These are phyloP conservation scores for Sicus ferrugineus DNA, from an alignment of 2,888 invertebrate species.

Conservation along the genomic window DNA sequence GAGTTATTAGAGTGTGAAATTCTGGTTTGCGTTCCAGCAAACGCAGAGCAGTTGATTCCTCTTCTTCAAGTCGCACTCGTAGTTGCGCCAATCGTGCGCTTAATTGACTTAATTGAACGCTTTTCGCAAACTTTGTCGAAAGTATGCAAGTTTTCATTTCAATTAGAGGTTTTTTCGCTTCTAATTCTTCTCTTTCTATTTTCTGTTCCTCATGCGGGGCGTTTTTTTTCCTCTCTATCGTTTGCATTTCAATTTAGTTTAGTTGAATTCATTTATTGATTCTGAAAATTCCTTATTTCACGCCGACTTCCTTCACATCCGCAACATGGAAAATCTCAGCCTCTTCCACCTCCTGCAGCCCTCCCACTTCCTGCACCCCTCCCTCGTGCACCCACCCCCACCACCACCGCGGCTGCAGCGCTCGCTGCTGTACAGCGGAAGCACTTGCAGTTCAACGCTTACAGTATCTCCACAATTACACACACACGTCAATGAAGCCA, in stretches of 20 bases:
- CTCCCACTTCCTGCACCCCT: background rate
- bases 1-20: conserved; percentile 47
- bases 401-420: too few relatives aligned
- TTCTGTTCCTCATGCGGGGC: too few relatives aligned
- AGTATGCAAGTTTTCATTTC: too few relatives aligned
- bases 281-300: background rate
- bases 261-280: background rate
- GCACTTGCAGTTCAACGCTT: too few relatives aligned
- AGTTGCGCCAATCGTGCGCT: background rate
- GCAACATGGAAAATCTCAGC: too few relatives aligned
- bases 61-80: background rate
- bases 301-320: background rate
- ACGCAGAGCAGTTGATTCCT: too few relatives aligned
- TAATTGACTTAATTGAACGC: conserved; percentile 27
- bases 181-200: too few relatives aligned
- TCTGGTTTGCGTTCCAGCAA: conserved; percentile 36
- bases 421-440: too few relatives aligned
- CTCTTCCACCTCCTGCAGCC: background rate
- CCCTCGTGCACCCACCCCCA: too few relatives aligned
- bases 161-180: too few relatives aligned
- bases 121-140: too few relatives aligned
- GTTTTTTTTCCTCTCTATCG: conserved; percentile 12
- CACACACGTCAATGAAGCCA: background rate
- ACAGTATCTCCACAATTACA: too few relatives aligned
- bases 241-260: conserved; percentile 4